These are phyloP conservation scores for Cartodere bifasciata DNA, from an alignment of 2,888 invertebrate genomes.

Conservation along the genomic window DNA sequence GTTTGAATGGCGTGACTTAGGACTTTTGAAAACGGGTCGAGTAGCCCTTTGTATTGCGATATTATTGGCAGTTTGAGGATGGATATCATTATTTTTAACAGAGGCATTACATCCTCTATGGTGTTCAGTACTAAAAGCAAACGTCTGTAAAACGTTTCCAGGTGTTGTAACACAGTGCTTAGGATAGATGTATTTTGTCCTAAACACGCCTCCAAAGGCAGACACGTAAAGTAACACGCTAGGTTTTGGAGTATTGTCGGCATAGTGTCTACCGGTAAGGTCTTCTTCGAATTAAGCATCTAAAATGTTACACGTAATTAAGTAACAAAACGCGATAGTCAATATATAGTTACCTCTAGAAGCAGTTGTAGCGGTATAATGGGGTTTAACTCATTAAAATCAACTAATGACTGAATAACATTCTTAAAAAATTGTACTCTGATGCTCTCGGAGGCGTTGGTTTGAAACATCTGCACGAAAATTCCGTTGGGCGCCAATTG, in stretches of 20 bases:
- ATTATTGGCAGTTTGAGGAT: constrained; percentile 77
- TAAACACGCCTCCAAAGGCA: constrained; percentile 69
- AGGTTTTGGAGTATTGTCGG: constrained; percentile 80
- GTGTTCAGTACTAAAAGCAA: constrained; percentile 56
- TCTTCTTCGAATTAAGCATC: constrained; percentile 66
- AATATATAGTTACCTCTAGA: constrained; percentile 49
- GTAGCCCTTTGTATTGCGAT: constrained; percentile 66
- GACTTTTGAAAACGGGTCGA: constrained; percentile 94
- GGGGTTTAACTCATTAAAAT: constrained; percentile 92
- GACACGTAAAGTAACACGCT: constrained; percentile 83
- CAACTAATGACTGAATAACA: constrained; percentile 82
- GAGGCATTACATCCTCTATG: constrained; percentile 55
- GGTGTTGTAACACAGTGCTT: constrained; percentile 69
- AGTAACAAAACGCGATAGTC: not conserved
- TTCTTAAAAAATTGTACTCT: constrained; percentile 85
- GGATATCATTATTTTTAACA: constrained; percentile 65
- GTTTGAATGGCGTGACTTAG: constrained; percentile 87
- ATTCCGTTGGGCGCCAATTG: constrained; percentile 95
- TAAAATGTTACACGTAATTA: constrained; percentile 21
- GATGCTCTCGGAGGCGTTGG: constrained; percentile 66
- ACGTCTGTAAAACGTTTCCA: constrained; percentile 77
- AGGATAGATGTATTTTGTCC: constrained; percentile 58
- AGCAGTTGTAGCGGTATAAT: constrained; percentile 86
- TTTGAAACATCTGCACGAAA: constrained; percentile 90
- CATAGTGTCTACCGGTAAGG: constrained; percentile 54